Conservation (phyloP, 2,888 invertebrate species). For the Phania funesta region DNA sequence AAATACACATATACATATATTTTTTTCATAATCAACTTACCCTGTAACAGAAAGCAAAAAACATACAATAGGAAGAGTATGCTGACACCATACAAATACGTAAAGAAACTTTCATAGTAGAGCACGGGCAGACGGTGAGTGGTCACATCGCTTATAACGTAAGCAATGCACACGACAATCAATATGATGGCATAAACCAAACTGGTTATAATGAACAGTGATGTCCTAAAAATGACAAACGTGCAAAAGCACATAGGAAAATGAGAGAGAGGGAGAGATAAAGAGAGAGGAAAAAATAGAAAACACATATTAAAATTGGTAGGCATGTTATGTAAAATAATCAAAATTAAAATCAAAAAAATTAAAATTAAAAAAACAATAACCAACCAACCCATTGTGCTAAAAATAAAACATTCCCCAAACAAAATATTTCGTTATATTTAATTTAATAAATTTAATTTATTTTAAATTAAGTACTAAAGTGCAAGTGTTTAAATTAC, state of each 20-base stretch:
- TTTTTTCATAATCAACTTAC: conserved; percentile 78
- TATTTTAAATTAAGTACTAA: conserved; percentile 4
- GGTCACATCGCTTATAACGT: conserved; percentile 96
- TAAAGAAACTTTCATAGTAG: conserved; percentile 97
- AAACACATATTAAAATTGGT: conserved; percentile 38
- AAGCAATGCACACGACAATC: conserved; percentile 95
- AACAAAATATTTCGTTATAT: neutral
- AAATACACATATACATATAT: neutral
- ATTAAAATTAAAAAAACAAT: neutral
- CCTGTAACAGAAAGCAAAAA: conserved; percentile 95
- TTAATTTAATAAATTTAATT: conserved; percentile 8
- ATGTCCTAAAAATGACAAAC: conserved; percentile 84
- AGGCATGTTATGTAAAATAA: conserved; percentile 10
- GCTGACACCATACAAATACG: conserved; percentile 95
- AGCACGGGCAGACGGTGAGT: conserved; percentile 94
- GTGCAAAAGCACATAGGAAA: neutral
- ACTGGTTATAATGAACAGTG: conserved; percentile 96
- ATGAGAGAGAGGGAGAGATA: neutral
- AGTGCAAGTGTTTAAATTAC: conserved; percentile 57
- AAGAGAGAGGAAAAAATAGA: conserved; percentile 9
- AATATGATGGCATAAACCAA: conserved; percentile 97
- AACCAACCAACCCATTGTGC: conserved; percentile 10
- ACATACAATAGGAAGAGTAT: conserved; percentile 96
- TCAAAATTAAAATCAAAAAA: conserved; percentile 46
- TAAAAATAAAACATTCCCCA: conserved; percentile 28